Percentiles rank a stretch among this genome's conserved stretches.
Evolutionary conservation across 1,140 invertebrate genomes (phyloP).

Genomic region (Gonatopus flavifemur): DNA sequence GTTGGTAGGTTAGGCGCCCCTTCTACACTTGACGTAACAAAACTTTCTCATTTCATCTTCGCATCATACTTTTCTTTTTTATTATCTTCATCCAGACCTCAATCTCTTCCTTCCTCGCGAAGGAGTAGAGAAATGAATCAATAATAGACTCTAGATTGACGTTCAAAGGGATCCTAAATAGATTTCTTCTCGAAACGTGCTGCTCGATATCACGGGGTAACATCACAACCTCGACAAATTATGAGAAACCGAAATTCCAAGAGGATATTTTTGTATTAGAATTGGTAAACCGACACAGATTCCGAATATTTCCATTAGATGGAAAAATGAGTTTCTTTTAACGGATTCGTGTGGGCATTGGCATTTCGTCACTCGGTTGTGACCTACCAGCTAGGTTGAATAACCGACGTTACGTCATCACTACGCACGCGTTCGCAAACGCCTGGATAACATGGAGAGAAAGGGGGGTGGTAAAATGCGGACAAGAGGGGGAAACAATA

Average conservation of each 20-base stretch:
- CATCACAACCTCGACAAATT: too few species aligned
- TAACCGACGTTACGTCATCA: constrained; percentile 58
- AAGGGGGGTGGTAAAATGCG: constrained; percentile 13
- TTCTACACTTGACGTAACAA: not conserved
- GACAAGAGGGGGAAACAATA: not conserved
- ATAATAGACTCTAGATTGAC: too few species aligned
- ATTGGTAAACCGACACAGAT: too few species aligned
- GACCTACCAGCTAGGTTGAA: constrained; percentile 55
- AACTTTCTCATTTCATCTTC: constrained; percentile 11
- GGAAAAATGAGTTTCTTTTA: too few species aligned
- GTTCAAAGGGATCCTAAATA: too few species aligned
- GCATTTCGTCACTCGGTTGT: constrained; percentile 57
- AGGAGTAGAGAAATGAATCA: constrained; percentile 1
- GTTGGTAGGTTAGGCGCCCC: constrained; percentile 41
- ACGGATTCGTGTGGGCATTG: constrained; percentile 45
- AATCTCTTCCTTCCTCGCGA: not conserved
- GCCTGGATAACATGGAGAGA: constrained; percentile 14
- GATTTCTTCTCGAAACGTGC: too few species aligned
- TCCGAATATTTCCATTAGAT: too few species aligned
- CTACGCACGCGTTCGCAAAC: constrained; percentile 41
- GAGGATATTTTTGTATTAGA: too few species aligned
- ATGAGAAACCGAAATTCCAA: too few species aligned
- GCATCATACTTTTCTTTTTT: not conserved
- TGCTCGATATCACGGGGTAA: too few species aligned
- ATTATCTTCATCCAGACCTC: not conserved